Evolutionary conservation across 2,113 vertebrate genomes (phyloP), one percentile per base, ranked within the genome.

Genomic region (Zosterops borbonicus): DNA sequence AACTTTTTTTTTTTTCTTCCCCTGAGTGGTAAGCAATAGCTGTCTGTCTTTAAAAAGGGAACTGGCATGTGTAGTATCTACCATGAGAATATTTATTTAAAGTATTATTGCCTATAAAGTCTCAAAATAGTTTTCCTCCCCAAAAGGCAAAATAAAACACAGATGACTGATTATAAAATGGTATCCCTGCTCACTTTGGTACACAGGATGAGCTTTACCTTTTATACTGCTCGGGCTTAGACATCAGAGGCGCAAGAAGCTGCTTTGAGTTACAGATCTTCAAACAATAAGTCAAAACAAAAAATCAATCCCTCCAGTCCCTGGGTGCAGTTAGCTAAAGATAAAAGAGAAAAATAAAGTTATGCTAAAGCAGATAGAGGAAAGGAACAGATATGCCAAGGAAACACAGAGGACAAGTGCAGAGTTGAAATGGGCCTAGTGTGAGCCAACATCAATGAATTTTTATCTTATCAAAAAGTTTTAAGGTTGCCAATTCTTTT

Each of bases 201-300:
- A 95, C 97, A 96, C 97, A 96, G 97, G 98, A 97, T 96, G 92
- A 97, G 98, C 98, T 98, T 98, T 99, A 98, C 98, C 98, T 98
- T 99, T 99, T 98, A 99, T 99, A 98, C 98, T 42, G 96, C 98
- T 98, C 95, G 95, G 97, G 98, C 98, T 98, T 97, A 98, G 97
- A 99, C 99, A 99, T 99, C 99, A 99, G 98, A 99, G 98, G 97
- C 98, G 74, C 95, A 96, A 98, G 98, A 95, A 98, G 98, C 97
- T 98, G 98, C 99, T 99, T 99, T 99, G 99, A 99, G 98, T 98
- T 98, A 98, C 98, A 98, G 98, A 98, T 98, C 99, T 99, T 99
- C 99, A 99, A 99, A 99, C 98, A 98, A 98, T 98, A 98, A 98
- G 98, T 99, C 98, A 99, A 98, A 99, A 99, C 98, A 98, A 99